Evolutionary conservation across 2,113 vertebrate genomes (phyloP).

Genomic region (Chloebia gouldiae): DNA sequence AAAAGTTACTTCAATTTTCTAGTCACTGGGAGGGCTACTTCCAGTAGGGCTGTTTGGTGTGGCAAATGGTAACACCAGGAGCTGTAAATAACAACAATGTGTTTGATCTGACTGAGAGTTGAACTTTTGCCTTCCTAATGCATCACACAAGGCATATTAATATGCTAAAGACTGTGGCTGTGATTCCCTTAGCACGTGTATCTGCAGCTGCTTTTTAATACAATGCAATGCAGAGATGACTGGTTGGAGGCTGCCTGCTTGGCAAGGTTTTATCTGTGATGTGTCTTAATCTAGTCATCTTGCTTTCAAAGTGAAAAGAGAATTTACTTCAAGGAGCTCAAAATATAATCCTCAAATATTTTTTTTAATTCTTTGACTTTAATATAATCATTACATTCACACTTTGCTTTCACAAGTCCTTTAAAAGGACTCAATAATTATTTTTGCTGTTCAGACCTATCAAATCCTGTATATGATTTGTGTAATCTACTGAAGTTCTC

Average conservation of each 20-base stretch:
- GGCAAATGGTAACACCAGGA: background rate
- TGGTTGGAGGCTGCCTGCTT: background rate
- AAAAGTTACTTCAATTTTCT: constrained; percentile 59
- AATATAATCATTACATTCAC: background rate
- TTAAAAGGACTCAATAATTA: background rate
- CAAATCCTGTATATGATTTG: constrained; percentile 13
- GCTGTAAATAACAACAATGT: constrained; percentile 9
- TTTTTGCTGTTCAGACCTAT: background rate
- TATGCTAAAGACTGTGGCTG: background rate
- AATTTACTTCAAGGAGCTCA: constrained; percentile 18
- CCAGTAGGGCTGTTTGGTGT: background rate
- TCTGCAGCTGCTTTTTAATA: background rate
- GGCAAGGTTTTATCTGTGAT: background rate
- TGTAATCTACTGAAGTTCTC: constrained; percentile 31
- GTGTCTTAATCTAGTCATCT: background rate
- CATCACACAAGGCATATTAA: background rate
- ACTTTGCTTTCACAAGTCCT: background rate
- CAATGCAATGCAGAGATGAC: background rate
- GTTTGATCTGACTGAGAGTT: constrained; percentile 28
- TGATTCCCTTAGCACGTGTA: background rate
- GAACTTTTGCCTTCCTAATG: constrained; percentile 44
- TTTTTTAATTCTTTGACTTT: background rate
- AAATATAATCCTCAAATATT: background rate
- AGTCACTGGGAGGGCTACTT: constrained; percentile 24
- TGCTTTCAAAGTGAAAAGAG: background rate